Evolutionary conservation across 2,888 invertebrate species (phyloP), one percentile per base, ranked within the genome.

Genomic region (Athalia cordata): DNA sequence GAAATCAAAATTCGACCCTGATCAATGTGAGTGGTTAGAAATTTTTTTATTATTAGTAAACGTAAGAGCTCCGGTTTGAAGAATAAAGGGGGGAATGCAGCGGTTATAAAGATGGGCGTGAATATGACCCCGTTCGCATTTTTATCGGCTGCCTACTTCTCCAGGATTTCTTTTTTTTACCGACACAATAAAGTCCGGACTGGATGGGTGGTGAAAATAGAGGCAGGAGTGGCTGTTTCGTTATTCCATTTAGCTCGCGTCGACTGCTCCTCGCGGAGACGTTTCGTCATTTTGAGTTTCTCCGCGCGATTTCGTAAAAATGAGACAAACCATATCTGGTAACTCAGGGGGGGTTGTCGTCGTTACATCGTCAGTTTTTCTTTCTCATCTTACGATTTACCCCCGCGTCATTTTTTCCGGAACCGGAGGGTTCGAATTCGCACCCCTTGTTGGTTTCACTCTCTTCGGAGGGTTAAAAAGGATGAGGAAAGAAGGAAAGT

Each of bases 191-290:
- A 72, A 59, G 55, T 55, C 55, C n/a, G 29, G 29, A 29, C 29
- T 29, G 29, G 29, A 15, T 9, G 13, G 7, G 47, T 49, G 9
- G 55, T 15, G 5, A 11, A 55, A 68, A 68, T 59, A 45, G 59
- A 59, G 57, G 47, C 72, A 29, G 29, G 43, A 72, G 72, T 59
- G 59, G 43, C 45, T 13, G 72, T 11, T 72, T 72, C 59, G 57
- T 72, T 72, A 57, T 59, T 72, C 72, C 72, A 72, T 72, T 72
- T 72, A 59, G 59, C 13, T 8, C 15, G 47, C 9, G 29, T 29
- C 2, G 29, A 2, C 29, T 29, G 29, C 29, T n/a, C n/a, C n/a
- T n/a, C n/a, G 29, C 29, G 29, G 13, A 29, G 29, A 11, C 29
- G 43, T 49, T 70, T n/a, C 29, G 43, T 47, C 15, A 45, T 47